Conservation (phyloP, 2,797 vertebrate species). For the Galaxias olidus region DNA sequence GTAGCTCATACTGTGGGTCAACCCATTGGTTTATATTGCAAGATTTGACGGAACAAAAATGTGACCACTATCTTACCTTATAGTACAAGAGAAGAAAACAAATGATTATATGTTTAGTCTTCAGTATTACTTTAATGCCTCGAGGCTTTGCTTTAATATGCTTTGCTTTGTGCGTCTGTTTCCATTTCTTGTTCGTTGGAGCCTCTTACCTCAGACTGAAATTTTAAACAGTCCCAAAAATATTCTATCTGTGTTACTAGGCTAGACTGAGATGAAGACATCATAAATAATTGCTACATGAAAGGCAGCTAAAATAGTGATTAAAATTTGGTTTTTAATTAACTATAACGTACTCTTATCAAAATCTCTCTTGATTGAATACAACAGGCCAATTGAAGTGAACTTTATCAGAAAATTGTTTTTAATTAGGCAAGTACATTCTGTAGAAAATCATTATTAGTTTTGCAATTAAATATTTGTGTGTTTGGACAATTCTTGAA, state of each 20-base stretch:
- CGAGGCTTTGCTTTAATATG: slow-evolving; percentile 76
- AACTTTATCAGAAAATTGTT: slow-evolving; percentile 57
- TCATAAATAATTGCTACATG: slow-evolving; percentile 64
- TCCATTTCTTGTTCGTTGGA: slow-evolving; percentile 60
- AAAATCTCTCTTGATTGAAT: slow-evolving; percentile 41
- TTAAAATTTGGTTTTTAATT: slow-evolving; percentile 46
- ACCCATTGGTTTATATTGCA: slow-evolving; percentile 72
- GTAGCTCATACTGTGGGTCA: slow-evolving; percentile 77
- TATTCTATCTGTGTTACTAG: slow-evolving; percentile 58
- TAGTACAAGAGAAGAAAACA: slow-evolving; percentile 50
- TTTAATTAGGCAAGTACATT: slow-evolving; percentile 18
- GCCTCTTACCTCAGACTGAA: slow-evolving; percentile 74
- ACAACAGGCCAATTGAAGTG: slow-evolving; percentile 44
- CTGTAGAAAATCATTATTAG: no score
- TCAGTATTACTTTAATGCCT: slow-evolving; percentile 67
- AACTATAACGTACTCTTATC: slow-evolving; percentile 41
- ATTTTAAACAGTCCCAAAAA: slow-evolving; percentile 60
- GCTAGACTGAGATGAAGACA: slow-evolving; percentile 61
- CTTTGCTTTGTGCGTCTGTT: slow-evolving; percentile 73
- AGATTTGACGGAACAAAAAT: slow-evolving; percentile 69
- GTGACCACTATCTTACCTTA: slow-evolving; percentile 74
- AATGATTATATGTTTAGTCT: slow-evolving; percentile 64
- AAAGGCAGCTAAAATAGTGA: slow-evolving; percentile 73
- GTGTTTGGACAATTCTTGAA: slow-evolving; percentile 34
- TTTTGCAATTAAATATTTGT: no score